Base-by-base conservation (phyloP, 2,113 vertebrate species). In the Rissa tridactyla region DNA sequence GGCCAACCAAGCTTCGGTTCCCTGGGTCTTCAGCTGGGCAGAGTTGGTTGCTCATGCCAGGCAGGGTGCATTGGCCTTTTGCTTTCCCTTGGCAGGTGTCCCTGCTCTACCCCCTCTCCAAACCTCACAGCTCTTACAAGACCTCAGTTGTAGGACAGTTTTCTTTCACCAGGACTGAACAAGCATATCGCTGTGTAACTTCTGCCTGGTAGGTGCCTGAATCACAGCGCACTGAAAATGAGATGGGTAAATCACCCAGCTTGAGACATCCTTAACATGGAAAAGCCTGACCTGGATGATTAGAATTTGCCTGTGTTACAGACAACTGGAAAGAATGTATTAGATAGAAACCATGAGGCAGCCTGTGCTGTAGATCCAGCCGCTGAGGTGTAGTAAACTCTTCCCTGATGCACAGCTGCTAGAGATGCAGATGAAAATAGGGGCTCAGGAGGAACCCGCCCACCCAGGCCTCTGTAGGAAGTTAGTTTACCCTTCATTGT, bases 41-140 rank as follows among this genome's bases (percentile, higher is more conserved):
- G 29, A 0, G 0, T 14, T 78, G 78, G 34, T 34, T 70, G 40
- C 44, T 77, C 8, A 9, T 4, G 8, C 58, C 29, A 68, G 58
- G 44, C 1, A 6, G 68, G 21, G 47, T 32, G 27, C 21, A 16
- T 0, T 2, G 27, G n/a, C 6, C 10, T 83, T 42, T 38, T 34
- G 14, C 12, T 27, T 86, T 52, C 14, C 36, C n/a, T 68, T 10
- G 3, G 21, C 27, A 58, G 30, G 13, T 68, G 25, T 32, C 42
- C 15, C 47, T 71, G 38, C 57, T 76, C 57, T 87, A 20, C 12
- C 18, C 11, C 11, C 14, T n/a, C 58, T 54, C 21, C 82, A 79
- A 57, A 76, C 29, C 42, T 80, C 4, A 1, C 47, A 34, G 40
- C 26, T 76, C 62, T 77, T 65, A 55, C 40, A 80, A 23, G 30